Evolutionary conservation across 2,888 invertebrate species (phyloP), one percentile per base, ranked within the genome.

Genomic region (Adelognathus sp.): DNA sequence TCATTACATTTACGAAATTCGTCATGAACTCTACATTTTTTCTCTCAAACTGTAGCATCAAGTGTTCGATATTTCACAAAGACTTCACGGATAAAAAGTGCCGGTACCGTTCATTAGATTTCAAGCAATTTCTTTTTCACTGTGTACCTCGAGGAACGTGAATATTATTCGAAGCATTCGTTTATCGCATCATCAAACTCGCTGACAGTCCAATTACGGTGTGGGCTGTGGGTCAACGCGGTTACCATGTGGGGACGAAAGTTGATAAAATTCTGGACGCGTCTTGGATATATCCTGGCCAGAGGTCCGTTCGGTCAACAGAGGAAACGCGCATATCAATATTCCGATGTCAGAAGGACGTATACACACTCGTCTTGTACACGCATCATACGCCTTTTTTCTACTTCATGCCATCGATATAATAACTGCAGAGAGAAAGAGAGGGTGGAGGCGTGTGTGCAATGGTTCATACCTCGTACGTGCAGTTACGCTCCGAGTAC

Each of bases 181-280:
- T 56, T 77, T 58, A 61, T 54, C 72, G 56, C 69, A 56, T 16
- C 39, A 63, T 58, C 74, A 39, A 41, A 54, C 39, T 21, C 41
- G 21, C 16, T 24, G 56, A 39, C 41, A 50, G 31, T n/a, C 84
- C 83, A 82, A 83, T 77, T 85, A 83, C 61, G 84, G 82, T 39
- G 58, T n/a, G n/a, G 52, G 46, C 60, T 73, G 21, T 78, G 80
- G 82, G 82, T 79, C 76, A 82, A 82, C 66, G 69, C 66, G 69
- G 74, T 72, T 69, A 54, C 88, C 86, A 87, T 87, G 54, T 88
- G 86, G 76, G 87, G 86, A 66, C n/a, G n/a, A n/a, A 81, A 60
- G 79, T 54, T 73, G 64, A 81, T n/a, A n/a, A 83, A 89, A 90
- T 89, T 90, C 90, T 82, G 83, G 80, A 82, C 86, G 88, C 90